Evolutionary conservation across 2,888 invertebrate genomes (phyloP), one percentile per base, ranked within the genome.

Genomic region (Synanthedon vespiformis): DNA sequence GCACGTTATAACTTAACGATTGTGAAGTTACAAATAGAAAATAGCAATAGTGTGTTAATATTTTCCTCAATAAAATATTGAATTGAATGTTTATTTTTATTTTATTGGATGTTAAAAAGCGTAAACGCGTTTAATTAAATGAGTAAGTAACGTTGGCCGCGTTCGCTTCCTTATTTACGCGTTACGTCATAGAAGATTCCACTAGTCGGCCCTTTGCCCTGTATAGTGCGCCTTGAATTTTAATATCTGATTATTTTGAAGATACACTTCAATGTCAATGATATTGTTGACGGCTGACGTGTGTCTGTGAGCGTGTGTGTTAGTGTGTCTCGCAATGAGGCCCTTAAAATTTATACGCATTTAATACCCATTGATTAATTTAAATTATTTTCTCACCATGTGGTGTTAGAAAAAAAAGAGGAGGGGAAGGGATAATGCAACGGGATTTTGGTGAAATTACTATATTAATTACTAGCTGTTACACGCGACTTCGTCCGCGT

Each of bases 201-300:
- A 48, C 48, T 48, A 59, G 59, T 55, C 56, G 58, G 63, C 63
- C 55, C 61, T 58, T 52, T 55, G 65, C 67, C 65, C 69, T 68
- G 63, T 71, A n/a, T n/a, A 10, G 13, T 12, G 44, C 60, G 65
- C 80, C 79, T 80, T 80, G 80, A 80, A 80, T 80, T 70, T 63
- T 72, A 77, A 78, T 77, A 67, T 65, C 63, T 63, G 62, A 69
- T 67, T 67, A 64, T 63, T 65, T 64, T 60, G 58, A 65, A 61
- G 44, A 44, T 44, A n/a, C 44, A 13, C 6, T 44, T 44, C 44
- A 44, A 44, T 44, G 44, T 44, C 44, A 44, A 12, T 44, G 44
- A 44, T 44, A 44, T n/a, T n/a, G 44, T 13, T 13, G 44, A 34
- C 34, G 34, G 6, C 10, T 44, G 44, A 44, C 11, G 13, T 44